phyloP scores from a whole-genome alignment of 2,888 invertebrate species.

The Chironomus tentans region DNA sequence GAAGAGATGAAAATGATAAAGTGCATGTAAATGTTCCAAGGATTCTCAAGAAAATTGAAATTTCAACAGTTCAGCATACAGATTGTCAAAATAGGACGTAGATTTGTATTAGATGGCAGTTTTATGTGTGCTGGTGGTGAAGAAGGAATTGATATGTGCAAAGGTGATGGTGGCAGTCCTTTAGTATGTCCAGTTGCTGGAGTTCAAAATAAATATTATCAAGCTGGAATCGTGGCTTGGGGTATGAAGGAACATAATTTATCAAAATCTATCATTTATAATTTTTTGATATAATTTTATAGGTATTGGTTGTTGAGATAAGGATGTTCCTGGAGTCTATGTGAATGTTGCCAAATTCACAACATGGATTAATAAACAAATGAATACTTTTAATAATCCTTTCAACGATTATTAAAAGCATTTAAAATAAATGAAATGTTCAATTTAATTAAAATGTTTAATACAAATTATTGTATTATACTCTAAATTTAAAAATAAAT shows the following conservation, averaged over 20 bases:
- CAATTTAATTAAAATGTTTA: no score
- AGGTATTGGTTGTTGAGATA: conserved; percentile 69
- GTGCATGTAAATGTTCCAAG: conserved; percentile 33
- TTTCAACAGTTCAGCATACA: conserved; percentile 54
- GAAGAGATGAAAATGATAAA: conserved; percentile 47
- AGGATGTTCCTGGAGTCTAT: conserved; percentile 60
- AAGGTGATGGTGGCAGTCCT: conserved; percentile 49
- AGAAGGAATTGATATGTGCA: conserved; percentile 47
- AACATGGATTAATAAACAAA: conserved; percentile 53
- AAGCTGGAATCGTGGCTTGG: conserved; percentile 67
- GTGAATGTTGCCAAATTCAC: conserved; percentile 56
- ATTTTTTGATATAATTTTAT: conserved; percentile 55
- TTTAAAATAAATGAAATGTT: no score
- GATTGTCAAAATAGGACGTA: conserved; percentile 44
- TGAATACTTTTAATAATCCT: no score
- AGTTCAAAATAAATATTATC: conserved; percentile 33
- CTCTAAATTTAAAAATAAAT: no score
- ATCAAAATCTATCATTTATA: no score
- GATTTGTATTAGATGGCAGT: conserved; percentile 55
- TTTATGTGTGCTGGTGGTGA: conserved; percentile 76
- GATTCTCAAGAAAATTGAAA: conserved; percentile 58
- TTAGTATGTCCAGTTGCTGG: conserved; percentile 60
- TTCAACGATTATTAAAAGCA: no score
- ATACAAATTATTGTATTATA: no score
- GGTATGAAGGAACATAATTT: conserved; percentile 43